phyloP scores from a whole-genome alignment of 2,888 invertebrate genomes.

The Horisme vitalbata region DNA sequence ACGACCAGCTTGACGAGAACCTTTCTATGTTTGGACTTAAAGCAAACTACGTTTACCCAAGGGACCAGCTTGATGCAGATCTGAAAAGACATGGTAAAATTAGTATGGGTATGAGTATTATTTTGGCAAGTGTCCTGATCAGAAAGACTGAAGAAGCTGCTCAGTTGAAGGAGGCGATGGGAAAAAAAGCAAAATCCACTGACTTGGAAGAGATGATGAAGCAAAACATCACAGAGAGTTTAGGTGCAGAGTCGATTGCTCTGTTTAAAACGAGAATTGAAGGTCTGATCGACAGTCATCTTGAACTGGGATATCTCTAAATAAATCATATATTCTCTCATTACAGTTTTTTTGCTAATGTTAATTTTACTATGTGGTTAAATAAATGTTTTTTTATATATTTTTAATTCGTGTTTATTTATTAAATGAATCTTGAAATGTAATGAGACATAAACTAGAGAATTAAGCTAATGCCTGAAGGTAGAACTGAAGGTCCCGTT shows the following conservation, averaged over 20 bases:
- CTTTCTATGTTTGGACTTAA: slow-evolving; percentile 37
- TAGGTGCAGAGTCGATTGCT: slow-evolving; percentile 1
- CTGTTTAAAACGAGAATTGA: slow-evolving; percentile 26
- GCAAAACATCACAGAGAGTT: background rate
- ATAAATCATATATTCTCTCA: no score
- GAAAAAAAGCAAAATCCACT: slow-evolving; percentile 23
- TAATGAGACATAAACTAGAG: no score
- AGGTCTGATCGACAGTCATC: slow-evolving; percentile 30
- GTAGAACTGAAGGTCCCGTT: no score
- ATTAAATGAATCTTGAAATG: no score
- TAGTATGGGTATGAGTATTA: slow-evolving; percentile 20
- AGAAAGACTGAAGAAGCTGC: slow-evolving; percentile 35
- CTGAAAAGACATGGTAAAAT: slow-evolving; percentile 38
- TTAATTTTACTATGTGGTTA: no score
- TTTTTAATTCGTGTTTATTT: no score
- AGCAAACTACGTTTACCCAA: slow-evolving; percentile 37
- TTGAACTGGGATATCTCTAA: slow-evolving; percentile 38
- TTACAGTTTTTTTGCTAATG: no score
- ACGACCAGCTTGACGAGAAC: no score
- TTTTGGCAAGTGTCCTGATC: slow-evolving; percentile 24
- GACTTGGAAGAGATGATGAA: background rate
- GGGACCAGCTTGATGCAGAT: slow-evolving; percentile 42
- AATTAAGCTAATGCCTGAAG: no score
- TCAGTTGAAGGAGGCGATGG: slow-evolving; percentile 28
- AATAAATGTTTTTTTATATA: no score